Evolutionary conservation across 2,797 vertebrate species (phyloP), one percentile per base, ranked within the genome.

Genomic region (Adelosebastes latens): DNA sequence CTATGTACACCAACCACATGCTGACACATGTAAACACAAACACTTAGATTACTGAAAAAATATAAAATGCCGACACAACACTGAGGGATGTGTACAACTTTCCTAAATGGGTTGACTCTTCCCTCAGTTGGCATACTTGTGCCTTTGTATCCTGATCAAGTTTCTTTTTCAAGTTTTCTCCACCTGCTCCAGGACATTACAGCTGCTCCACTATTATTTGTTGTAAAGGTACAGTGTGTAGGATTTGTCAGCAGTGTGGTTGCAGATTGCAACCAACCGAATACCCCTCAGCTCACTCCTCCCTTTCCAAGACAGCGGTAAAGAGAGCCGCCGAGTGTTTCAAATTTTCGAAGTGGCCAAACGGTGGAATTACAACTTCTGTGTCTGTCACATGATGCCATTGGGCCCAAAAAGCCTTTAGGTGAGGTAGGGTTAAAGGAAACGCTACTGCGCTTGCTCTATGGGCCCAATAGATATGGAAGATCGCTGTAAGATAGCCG

Each of bases 31-130:
- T 11, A 31, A 70, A 65, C 4, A 22, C 2, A 56, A 72, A 74
- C 18, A 74, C 52, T 10, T 9, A 64, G 11, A 60, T 75, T 29
- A 58, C 46, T 82, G 8, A 60, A 76, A 29, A 39, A 2, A 4
- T 74, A 58, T 91, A 80, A 92, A 92, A 89, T 4, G 75, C 86
- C 93, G 89, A 91, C 58, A 77, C 3, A 49, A 63, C 59, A 16
- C 81, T 87, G 89, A 84, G 72, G 77, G 74, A 77, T 8, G 67
- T 80, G 85, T 83, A 1, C 83, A 88, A 79, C 64, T 58, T 31
- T 63, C 5, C 8, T 13, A 42, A 72, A 59, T 4, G 24, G 24
- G 69, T 77, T 82, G 71, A 90, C 67, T 87, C 61, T 55, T 70
- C 31, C 64, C 81, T 86, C 80, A 86, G 80, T 60, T 27, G 88